Conservation (phyloP, 2,797 vertebrate genomes). For the Epinephelus malabaricus region DNA sequence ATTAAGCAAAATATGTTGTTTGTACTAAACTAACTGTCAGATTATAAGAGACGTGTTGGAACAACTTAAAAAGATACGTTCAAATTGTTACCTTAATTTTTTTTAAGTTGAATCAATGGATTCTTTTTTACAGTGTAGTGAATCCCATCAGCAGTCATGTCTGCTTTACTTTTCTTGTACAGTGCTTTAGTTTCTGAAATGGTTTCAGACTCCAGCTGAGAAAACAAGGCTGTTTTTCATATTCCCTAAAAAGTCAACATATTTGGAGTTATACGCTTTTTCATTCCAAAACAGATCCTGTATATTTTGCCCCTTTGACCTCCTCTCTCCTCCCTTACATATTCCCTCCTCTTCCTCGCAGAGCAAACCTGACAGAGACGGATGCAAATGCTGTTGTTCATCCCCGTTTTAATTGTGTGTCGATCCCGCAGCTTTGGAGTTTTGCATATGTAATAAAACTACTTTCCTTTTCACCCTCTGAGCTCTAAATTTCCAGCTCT, state of each 20-base stretch:
- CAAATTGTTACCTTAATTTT: too few relatives aligned
- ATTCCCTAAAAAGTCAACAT: neutral
- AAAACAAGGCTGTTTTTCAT: neutral
- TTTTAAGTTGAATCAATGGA: too few relatives aligned
- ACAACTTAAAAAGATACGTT: too few relatives aligned
- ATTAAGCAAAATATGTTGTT: too few relatives aligned
- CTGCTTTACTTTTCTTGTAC: too few relatives aligned
- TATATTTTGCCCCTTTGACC: neutral
- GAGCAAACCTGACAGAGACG: slow-evolving; percentile 19
- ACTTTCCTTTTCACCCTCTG: slow-evolving; percentile 41
- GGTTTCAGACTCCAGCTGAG: neutral
- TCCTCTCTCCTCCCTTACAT: neutral
- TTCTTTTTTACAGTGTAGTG: too few relatives aligned
- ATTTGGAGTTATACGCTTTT: neutral
- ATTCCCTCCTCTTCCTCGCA: neutral
- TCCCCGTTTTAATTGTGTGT: slow-evolving; percentile 45
- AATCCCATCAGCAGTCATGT: neutral
- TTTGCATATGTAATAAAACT: slow-evolving; percentile 56
- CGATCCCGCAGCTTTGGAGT: slow-evolving; percentile 38
- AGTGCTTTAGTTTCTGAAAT: neutral
- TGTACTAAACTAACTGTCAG: too few relatives aligned
- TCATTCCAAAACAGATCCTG: neutral
- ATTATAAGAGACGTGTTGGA: too few relatives aligned
- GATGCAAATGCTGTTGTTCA: slow-evolving; percentile 47
- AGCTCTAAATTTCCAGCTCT: slow-evolving; percentile 57